Evolutionary conservation across 2,888 invertebrate genomes (phyloP), one percentile per base, ranked within the genome.

Genomic region (Steinernema scapterisci): DNA sequence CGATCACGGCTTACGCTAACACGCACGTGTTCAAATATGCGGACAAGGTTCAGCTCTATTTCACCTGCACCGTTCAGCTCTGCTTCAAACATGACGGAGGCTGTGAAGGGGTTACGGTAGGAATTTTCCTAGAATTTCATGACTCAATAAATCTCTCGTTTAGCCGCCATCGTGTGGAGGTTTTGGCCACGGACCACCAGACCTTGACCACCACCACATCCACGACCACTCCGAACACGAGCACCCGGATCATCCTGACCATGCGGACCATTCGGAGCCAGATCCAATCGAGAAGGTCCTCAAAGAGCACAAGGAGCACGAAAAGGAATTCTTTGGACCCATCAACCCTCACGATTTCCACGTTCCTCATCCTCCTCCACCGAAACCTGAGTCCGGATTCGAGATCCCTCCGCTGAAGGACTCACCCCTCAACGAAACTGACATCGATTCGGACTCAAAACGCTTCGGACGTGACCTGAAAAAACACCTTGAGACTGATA

Each of bases 81-180:
- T 87, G 87, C 76, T 87, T 86, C 78, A 84, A 84, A 76, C 81
- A 86, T 51, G 87, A 87, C 73, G 87, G 87, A 13, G 87, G 87
- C 6, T 87, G 87, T 74, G 81, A 86, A 11, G 87, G 87, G 51
- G 80, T 87, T 38, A 85, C 86, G 73, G 84, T 85, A 52, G 31
- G 75, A n/a, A n/a, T n/a, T n/a, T n/a, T n/a, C 48, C 48, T 7
- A 3, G 3, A 13, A 16, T 48, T 13, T 48, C 5, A 72, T 46
- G n/a, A 43, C 43, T 23, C 73, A n/a, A 48, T 5, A 48, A 77
- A 21, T 72, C 19, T 1, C 16, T n/a, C 2, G 13, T 21, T 54
- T n/a, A 54, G 79, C 79, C 79, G 1, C 79, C 79, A 7, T 7
- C 19, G 1, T 79, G 78, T 44, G 75, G 79, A 19, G 75, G 75